phyloP scores from a whole-genome alignment of 2,797 vertebrate genomes.

The Picus viridis region DNA sequence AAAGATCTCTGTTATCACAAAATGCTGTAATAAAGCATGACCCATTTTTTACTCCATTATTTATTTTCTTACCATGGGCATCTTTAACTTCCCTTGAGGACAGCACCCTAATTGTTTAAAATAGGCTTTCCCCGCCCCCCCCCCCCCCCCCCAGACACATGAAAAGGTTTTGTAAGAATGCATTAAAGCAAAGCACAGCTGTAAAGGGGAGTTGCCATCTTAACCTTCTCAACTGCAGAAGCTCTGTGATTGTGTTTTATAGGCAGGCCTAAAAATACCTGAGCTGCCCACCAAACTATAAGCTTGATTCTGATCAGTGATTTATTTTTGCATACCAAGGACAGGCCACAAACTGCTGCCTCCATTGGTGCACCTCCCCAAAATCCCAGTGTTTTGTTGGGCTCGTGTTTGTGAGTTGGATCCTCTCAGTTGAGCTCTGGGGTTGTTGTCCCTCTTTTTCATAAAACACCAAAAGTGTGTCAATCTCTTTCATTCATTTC shows the following conservation, averaged over 20 bases:
- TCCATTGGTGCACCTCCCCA: neutral
- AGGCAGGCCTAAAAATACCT: neutral
- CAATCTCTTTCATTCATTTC: neutral
- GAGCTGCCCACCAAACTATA: neutral
- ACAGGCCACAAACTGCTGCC: neutral
- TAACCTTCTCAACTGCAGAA: neutral
- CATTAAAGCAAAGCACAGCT: neutral
- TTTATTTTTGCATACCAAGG: neutral
- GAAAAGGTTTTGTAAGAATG: conserved; percentile 16
- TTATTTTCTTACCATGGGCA: conserved; percentile 33
- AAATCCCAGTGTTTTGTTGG: neutral
- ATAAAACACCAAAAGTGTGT: neutral
- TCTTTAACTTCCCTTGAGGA: conserved; percentile 14
- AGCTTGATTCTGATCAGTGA: neutral
- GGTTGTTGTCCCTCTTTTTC: neutral
- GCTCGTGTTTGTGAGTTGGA: neutral
- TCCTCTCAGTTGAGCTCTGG: neutral
- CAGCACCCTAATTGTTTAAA: neutral
- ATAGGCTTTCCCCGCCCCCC: neutral
- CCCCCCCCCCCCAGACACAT: neutral
- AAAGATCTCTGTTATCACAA: neutral
- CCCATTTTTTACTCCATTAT: conserved; percentile 20
- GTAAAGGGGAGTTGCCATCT: neutral
- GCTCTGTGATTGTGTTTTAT: neutral
- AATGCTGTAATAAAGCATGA: neutral